Conservation (phyloP, 2,113 vertebrate species). For the Sciurus niger region DNA sequence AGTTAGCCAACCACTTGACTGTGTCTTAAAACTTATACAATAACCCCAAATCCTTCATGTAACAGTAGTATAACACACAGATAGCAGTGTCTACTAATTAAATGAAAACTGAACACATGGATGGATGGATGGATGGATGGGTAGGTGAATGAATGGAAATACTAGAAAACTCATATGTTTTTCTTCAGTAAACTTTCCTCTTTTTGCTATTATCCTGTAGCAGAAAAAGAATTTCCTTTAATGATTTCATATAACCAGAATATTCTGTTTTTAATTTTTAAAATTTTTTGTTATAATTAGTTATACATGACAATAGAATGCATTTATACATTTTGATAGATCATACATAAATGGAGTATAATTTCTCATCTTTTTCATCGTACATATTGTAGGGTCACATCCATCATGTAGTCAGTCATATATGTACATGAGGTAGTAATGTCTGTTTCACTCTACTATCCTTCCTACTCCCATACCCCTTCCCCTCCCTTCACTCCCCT, state of each 20-base stretch:
- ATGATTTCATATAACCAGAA: not conserved
- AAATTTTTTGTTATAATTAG: no score
- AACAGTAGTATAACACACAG: not conserved
- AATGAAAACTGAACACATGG: not conserved
- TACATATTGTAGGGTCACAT: no score
- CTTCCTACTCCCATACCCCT: no score
- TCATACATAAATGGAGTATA: no score
- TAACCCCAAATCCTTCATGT: not conserved
- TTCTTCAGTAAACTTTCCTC: not conserved
- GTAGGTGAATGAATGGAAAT: not conserved
- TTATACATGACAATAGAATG: no score
- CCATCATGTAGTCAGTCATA: no score
- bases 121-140: not conserved
- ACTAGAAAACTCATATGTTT: not conserved
- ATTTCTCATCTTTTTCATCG: no score
- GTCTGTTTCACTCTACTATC: no score
- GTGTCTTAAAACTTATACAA: not conserved
- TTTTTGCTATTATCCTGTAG: not conserved
- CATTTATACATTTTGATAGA: no score
- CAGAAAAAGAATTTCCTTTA: not conserved
- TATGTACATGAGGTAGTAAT: no score
- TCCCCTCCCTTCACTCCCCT: no score
- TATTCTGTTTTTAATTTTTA: not conserved
- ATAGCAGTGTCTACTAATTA: not conserved
- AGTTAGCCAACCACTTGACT: not conserved